Evolutionary conservation across 2,888 invertebrate species (phyloP).

Genomic region (Thysanoteuthis rhombus): DNA sequence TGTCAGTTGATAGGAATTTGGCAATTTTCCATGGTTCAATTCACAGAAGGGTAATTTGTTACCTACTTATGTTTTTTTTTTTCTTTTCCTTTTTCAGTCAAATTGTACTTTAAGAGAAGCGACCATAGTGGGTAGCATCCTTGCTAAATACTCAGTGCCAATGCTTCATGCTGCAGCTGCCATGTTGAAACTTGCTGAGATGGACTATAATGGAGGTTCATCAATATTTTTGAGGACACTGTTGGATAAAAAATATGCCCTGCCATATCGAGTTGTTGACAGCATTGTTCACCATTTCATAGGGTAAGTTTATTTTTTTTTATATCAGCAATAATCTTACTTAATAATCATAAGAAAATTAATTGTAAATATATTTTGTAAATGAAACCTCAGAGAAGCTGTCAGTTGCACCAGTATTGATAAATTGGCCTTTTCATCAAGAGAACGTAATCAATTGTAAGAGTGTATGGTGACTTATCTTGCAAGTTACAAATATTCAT

Average conservation of each 20-base stretch:
- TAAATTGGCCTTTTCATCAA: too few relatives aligned
- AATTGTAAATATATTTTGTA: too few relatives aligned
- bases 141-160: conserved; percentile 91
- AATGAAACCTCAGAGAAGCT: too few relatives aligned
- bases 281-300: conserved; percentile 93
- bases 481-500: too few relatives aligned
- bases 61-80: neutral
- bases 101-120: conserved; percentile 95
- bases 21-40: too few relatives aligned
- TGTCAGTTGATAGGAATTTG: too few relatives aligned
- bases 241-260: conserved; percentile 96
- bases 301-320: conserved; percentile 73
- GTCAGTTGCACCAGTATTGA: too few relatives aligned
- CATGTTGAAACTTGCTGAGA: conserved; percentile 93
- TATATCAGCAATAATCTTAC: too few relatives aligned
- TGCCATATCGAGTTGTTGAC: conserved; percentile 94
- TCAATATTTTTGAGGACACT: conserved; percentile 93
- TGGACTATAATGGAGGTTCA: conserved; percentile 88
- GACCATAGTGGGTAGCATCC: conserved; percentile 90
- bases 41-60: neutral
- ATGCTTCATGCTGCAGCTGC: conserved; percentile 95
- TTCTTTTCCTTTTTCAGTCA: conserved; percentile 77
- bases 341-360: too few relatives aligned
- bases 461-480: too few relatives aligned
- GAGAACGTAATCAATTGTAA: too few relatives aligned